Base-by-base conservation (phyloP, 2,888 invertebrate genomes). In the Scrobipalpa costella region DNA sequence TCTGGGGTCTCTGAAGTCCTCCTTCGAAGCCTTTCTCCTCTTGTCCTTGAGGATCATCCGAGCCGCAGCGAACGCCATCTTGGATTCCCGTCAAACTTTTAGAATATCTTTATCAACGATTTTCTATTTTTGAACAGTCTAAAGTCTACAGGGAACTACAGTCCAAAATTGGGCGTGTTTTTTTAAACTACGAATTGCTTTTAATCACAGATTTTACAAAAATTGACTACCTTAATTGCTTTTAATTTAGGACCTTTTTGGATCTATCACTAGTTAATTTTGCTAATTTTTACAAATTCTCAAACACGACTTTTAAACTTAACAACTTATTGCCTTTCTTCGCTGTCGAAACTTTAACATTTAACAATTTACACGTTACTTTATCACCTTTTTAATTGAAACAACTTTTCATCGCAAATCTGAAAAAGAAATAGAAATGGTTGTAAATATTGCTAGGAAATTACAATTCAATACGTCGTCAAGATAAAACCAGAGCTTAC, bases 21-120 rank as follows among this genome's bases (percentile, higher is more conserved):
- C 96, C 80, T 95, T 96, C 62, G 96, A 96, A 60, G 95, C 92
- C 93, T 96, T 96, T 79, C 96, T 92, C 74, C 96, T 86, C 81
- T 95, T 96, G 86, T 96, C 96, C 90, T 96, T 96, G 73, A 96
- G 91, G 77, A 96, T 96, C 96, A 96, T 96, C 63, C 96, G 93
- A 62, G 96, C 96, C 55, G 96, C 96, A 57, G 96, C 96, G 83
- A 96, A 96, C 84, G 96, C 96, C 96, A 96, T 96, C 75, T 92
- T 93, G 73, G 71, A 65, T 62, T 65, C 61, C 57, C 70, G 64
- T 70, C n/a, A 68, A 55, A 73, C 72, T 27, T 34, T 33, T 52
- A 0, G 2, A 52, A 19, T n/a, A 49, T 13, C 15, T 21, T 9
- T 7, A 17, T 17, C n/a, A 34, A 36, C 8, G 9, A 38, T 8